phyloP scores from a whole-genome alignment of 2,888 invertebrate genomes.

The Cheilosia grossa region DNA sequence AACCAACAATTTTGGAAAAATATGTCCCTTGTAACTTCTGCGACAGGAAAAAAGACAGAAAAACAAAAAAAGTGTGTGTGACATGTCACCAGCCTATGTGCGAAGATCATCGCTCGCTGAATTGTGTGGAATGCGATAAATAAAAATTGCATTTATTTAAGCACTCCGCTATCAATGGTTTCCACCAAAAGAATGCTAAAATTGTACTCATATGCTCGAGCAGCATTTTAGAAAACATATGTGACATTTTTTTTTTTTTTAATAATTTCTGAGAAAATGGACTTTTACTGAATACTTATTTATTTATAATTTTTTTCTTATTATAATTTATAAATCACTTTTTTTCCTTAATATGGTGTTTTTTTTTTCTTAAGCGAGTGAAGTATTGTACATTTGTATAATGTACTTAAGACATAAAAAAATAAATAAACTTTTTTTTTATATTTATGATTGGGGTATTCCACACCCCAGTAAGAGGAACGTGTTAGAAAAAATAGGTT shows the following conservation, averaged over 20 bases:
- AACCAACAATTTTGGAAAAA: conserved; percentile 19
- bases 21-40: background rate
- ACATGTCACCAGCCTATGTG: no score
- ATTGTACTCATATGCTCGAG: conserved; percentile 7
- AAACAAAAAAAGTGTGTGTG: conserved; percentile 14
- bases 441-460: conserved; percentile 31
- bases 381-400: conserved; percentile 17
- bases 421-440: conserved; percentile 1
- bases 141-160: conserved; percentile 7
- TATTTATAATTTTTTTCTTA: background rate
- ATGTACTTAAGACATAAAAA: conserved; percentile 12
- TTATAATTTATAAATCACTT: conserved; percentile 4
- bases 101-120: conserved; percentile 10
- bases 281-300: conserved; percentile 1
- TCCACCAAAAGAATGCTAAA: conserved; percentile 20
- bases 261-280: background rate
- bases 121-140: conserved; percentile 18
- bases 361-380: conserved; percentile 7
- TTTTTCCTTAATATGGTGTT: background rate
- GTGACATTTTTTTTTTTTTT: background rate
- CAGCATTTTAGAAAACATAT: conserved; percentile 4
- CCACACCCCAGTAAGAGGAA: conserved; percentile 31
- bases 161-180: conserved; percentile 28
- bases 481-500: conserved; percentile 27
- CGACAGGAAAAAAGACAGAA: no score